Base-by-base conservation (phyloP, 2,888 invertebrate genomes). In the Callyntrura guangdongensis region DNA sequence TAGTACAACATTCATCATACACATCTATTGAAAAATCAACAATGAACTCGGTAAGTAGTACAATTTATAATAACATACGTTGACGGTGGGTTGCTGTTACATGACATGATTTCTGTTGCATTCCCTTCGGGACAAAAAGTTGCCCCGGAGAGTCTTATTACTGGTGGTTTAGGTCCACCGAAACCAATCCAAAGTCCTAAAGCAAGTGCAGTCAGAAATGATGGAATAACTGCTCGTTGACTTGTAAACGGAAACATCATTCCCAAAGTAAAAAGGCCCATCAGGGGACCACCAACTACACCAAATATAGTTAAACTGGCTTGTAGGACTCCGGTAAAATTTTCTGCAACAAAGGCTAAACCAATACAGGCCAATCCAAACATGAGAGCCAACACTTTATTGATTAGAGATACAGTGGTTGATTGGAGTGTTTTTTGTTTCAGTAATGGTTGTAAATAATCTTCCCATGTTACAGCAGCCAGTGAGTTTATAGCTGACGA, bases 401-500 rank as follows among this genome's bases (percentile, higher is more conserved):
- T 94, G 36, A 94, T 74, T 6, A 94, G 27, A 9, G 94, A 89
- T 11, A 92, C 81, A 36, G 85, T 92, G 9, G 91, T 45, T 5
- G 91, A 72, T 6, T 88, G 83, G 0, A 88, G 89, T 12, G 83
- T 67, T 49, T 84, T 86, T 9, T 82, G 79, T 94, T 94, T 96
- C 3, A 92, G 11, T 9, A 92, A 45, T 9, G 91, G 91, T 4
- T 84, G 96, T 2, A 98, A 95, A 93, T 98, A 98, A 95, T 99
- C 99, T 94, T 98, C 97, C 69, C 98, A 95, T 0, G 98, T 97
- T 14, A 99, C 98, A 0, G 99, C 98, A 0, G 99, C 97, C 74
- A 99, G 95, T 0, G 98, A 98, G 94, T 98, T 99, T 90, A 99
- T 96, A 0, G 98, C 97, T 0, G 99, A 98, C 0, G 98, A 99